Percentiles rank a stretch among this genome's conserved stretches.
Conservation (phyloP, 2,113 vertebrate genomes). For the Onychorhynchus coronatus region DNA sequence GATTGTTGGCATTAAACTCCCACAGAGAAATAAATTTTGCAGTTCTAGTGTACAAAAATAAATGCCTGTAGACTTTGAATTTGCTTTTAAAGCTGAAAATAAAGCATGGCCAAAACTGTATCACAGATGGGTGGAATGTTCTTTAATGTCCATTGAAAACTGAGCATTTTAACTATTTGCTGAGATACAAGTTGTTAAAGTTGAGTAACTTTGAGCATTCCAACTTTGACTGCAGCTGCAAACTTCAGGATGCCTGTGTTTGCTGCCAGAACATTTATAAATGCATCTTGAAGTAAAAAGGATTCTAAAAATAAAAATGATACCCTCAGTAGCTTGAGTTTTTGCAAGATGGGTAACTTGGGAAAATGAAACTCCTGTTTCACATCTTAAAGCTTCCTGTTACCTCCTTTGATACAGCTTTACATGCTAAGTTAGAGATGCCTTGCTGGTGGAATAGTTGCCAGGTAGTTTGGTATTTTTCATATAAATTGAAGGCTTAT, state of each 20-base stretch:
- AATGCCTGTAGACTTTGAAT: not conserved
- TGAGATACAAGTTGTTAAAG: constrained; percentile 17
- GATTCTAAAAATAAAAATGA: not conserved
- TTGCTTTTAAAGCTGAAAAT: not conserved
- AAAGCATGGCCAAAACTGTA: not conserved
- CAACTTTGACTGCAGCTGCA: constrained; percentile 40
- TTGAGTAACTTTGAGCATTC: constrained; percentile 58
- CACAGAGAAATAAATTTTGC: not conserved
- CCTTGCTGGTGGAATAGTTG: not conserved
- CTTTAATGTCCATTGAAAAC: not conserved
- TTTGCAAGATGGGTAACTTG: not conserved
- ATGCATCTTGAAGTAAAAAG: constrained; percentile 24
- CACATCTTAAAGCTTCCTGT: not conserved
- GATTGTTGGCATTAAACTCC: not conserved
- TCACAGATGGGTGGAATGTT: not conserved
- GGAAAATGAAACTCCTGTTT: not conserved
- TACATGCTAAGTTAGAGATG: not conserved
- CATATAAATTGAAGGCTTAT: not conserved
- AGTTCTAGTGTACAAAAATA: not conserved
- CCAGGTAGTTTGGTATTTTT: not conserved
- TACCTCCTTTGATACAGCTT: not conserved
- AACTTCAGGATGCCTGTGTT: constrained; percentile 48
- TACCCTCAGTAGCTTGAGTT: not conserved
- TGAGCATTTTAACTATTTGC: constrained; percentile 30
- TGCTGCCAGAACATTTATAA: constrained; percentile 55